Base-by-base conservation (phyloP, 1,140 invertebrate species). In the Campoletis sonorensis region DNA sequence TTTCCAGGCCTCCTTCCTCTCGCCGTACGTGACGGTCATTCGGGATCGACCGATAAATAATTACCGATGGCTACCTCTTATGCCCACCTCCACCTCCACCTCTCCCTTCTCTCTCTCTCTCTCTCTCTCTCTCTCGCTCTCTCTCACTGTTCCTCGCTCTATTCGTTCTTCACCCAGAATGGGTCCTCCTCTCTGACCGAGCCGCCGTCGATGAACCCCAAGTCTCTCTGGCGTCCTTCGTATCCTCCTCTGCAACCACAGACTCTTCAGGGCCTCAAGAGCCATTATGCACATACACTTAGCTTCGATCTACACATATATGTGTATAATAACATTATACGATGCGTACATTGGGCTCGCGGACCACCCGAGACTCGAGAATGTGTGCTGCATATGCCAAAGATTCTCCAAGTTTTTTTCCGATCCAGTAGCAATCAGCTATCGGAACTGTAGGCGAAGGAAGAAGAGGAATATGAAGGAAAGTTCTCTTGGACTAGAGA, bases 31-130 rank as follows among this genome's bases (percentile, higher is more conserved):
- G 80, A 81, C 84, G 30, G 64, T 68, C 81, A 84, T 85, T 81
- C 85, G 73, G 79, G 84, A 81, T 84, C 85, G 79, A 64, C 80
- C 77, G 85, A 85, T 85, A 86, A 86, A 86, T 85, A 86, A 86
- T 85, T 85, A 84, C 83, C 54, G 80, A 81, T 85, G 81, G 84
- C 76, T 73, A 73, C 23, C 23, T 67, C 61, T 67, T 23, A n/a
- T 15, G n/a, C 23, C 21, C 61, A 30, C 40, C 71, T 73, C 71
- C 40, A 45, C 33, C 40, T 49, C 71, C 21, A 40, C 5, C 26
- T 13, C 23, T 13, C 13, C 23, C 61, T 15, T 23, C n/a, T 26
- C 61, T 64, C 61, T 18, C 61, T 21, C n/a, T 64, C 23, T 5
- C 10, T 64, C 61, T 18, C 21, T 37, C 37, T 37, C 10, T 37